A percentile compares a stretch with the other conserved stretches of the same genome.
Conservation (phyloP, 2,888 invertebrate genomes). For the Microctonus hyperodae region DNA sequence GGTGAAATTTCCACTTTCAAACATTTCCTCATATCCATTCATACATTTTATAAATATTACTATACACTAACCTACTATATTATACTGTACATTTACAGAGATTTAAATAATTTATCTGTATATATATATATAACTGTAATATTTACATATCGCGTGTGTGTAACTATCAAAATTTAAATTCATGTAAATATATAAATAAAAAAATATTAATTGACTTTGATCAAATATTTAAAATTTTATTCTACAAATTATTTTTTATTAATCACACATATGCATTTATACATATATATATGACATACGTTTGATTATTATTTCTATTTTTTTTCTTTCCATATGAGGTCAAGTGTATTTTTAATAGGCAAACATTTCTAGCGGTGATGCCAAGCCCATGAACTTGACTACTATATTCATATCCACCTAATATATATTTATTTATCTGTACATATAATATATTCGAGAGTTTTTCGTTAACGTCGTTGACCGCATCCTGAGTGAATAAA, state of each 20-base stretch:
- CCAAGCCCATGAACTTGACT: constrained; percentile 15
- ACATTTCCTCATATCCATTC: constrained; percentile 18
- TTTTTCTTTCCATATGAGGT: not conserved
- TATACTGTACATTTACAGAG: constrained; percentile 29
- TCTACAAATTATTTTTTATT: not conserved
- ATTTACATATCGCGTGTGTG: constrained; percentile 25
- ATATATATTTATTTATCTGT: not conserved
- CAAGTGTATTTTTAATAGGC: constrained; percentile 2
- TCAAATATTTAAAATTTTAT: not conserved
- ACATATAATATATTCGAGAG: not conserved
- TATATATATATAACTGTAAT: constrained; percentile 29
- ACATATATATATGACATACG: too few relatives aligned
- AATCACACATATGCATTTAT: not conserved
- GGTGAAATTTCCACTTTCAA: constrained; percentile 26
- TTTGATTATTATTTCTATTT: not conserved
- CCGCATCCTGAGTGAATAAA: not conserved
- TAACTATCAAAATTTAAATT: constrained; percentile 23
- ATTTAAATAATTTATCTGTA: constrained; percentile 35
- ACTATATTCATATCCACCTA: not conserved
- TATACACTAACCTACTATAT: constrained; percentile 8
- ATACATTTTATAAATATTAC: constrained; percentile 17
- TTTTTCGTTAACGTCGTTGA: not conserved
- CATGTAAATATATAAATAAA: not conserved
- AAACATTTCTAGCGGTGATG: not conserved
- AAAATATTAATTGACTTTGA: not conserved